Evolutionary conservation across 2,888 invertebrate species (phyloP).

Genomic region (Orthosia gothica): DNA sequence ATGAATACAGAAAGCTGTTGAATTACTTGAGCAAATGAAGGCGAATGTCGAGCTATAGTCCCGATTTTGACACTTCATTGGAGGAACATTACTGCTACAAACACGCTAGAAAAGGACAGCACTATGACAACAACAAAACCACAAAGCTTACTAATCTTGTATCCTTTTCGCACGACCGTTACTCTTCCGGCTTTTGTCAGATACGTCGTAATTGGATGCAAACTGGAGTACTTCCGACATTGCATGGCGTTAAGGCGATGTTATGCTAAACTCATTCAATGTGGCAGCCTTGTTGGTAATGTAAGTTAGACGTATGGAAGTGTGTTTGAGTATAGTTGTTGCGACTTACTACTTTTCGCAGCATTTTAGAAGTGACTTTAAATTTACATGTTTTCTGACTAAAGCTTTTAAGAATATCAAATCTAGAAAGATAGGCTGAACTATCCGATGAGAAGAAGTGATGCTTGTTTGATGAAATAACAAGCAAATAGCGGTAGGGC

Average conservation of each 20-base stretch:
- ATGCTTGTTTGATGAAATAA: too few species aligned
- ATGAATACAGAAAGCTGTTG: neutral
- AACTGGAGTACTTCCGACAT: conserved; percentile 70
- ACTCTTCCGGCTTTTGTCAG: conserved; percentile 66
- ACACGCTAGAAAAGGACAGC: conserved; percentile 18
- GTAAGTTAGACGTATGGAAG: conserved; percentile 21
- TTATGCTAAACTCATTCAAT: conserved; percentile 78
- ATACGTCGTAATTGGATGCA: conserved; percentile 74
- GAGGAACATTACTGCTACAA: neutral
- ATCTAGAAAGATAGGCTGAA: too few species aligned
- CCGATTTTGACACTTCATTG: neutral
- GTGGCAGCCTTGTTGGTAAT: conserved; percentile 40
- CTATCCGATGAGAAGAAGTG: too few species aligned
- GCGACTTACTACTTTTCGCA: neutral
- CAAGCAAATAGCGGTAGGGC: too few species aligned
- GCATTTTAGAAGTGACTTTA: neutral
- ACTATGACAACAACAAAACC: conserved; percentile 33
- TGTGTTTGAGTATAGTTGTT: conserved; percentile 17
- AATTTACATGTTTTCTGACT: neutral
- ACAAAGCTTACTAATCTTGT: conserved; percentile 55
- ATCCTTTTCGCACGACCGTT: conserved; percentile 54
- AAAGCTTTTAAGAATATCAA: neutral
- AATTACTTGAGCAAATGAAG: neutral
- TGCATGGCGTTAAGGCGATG: conserved; percentile 70
- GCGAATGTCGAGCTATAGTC: neutral